Conservation (phyloP, 2,797 vertebrate genomes). For the Coccyzus lansbergi region DNA sequence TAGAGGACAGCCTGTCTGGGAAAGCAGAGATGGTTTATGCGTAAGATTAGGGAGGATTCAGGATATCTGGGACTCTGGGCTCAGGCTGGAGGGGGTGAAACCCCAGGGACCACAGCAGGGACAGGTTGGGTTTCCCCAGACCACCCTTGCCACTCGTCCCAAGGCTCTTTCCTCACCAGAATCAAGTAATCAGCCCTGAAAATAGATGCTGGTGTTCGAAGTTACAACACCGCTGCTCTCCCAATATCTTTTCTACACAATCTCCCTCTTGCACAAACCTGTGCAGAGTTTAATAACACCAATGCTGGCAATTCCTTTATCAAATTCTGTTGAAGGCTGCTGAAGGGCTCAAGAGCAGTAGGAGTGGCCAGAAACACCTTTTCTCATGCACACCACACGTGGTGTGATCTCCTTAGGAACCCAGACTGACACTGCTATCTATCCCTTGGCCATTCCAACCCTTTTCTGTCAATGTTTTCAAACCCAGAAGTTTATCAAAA, state of each 20-base stretch:
- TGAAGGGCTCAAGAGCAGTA: background rate
- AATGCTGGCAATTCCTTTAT: background rate
- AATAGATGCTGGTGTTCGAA: background rate
- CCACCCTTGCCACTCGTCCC: background rate
- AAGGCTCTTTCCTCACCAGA: background rate
- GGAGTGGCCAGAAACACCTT: background rate
- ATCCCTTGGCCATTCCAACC: background rate
- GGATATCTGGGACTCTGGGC: background rate
- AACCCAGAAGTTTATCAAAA: background rate
- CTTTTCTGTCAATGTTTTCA: background rate
- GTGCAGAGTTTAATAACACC: background rate
- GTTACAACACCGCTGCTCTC: background rate
- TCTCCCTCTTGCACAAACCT: background rate
- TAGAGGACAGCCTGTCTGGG: background rate
- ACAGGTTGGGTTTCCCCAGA: background rate
- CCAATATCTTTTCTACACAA: accelerated
- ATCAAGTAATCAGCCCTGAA: background rate
- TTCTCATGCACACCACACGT: accelerated
- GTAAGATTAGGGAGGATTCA: background rate
- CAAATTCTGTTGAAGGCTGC: background rate
- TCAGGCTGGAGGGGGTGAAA: background rate
- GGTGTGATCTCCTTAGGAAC: background rate
- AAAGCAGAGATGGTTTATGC: background rate
- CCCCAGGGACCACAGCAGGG: background rate
- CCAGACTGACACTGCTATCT: background rate